These are phyloP conservation scores for Myotis findleyi DNA, from an alignment of 2,797 vertebrate species.

Conservation along the genomic window DNA sequence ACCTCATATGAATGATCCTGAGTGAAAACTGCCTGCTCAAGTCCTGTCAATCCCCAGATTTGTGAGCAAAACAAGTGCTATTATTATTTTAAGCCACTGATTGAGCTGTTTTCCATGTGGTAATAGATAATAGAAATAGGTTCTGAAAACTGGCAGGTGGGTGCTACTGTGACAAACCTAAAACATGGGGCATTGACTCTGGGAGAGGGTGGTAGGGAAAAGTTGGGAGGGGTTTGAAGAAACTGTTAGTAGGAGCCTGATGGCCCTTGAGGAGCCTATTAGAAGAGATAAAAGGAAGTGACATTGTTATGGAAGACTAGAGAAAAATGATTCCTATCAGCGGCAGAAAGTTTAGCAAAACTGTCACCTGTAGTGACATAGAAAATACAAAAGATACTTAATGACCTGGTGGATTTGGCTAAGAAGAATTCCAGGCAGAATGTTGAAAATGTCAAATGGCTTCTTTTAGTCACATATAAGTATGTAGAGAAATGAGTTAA, in stretches of 20 bases:
- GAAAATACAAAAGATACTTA: neutral
- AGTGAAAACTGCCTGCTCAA: neutral
- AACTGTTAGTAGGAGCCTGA: neutral
- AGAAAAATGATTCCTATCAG: neutral
- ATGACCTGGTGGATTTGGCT: neutral
- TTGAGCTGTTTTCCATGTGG: neutral
- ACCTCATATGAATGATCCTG: neutral
- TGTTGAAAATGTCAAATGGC: neutral
- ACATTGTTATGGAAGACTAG: neutral
- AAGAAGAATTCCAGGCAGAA: neutral
- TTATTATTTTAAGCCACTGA: neutral
- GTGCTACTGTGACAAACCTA: neutral
- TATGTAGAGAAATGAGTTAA: neutral
- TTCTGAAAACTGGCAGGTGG: neutral
- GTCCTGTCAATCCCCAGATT: neutral
- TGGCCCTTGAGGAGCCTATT: neutral
- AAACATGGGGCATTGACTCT: neutral
- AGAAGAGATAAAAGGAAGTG: neutral
- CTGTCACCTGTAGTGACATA: neutral
- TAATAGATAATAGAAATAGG: neutral
- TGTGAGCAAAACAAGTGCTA: neutral
- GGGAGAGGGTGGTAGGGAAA: neutral
- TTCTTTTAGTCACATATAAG: neutral
- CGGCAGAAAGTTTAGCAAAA: neutral
- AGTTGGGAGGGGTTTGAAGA: neutral